Evolutionary conservation across 2,797 vertebrate genomes (phyloP).

Genomic region (Gymnopithys bicolor): DNA sequence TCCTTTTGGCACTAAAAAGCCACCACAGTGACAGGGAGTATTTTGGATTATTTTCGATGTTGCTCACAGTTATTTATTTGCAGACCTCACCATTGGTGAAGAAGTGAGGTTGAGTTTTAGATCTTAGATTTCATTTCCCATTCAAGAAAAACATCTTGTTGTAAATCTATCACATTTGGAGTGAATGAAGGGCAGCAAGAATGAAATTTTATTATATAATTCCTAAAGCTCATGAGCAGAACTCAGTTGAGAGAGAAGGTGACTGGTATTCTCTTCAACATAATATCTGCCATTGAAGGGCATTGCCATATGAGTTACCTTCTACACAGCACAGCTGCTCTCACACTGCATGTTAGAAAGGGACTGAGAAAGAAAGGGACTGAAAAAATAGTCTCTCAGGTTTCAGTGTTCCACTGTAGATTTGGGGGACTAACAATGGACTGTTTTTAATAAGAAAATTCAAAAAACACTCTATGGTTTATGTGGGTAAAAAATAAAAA

Average conservation of each 20-base stretch:
- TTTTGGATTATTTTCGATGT: background rate
- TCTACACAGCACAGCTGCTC: background rate
- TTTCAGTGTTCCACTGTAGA: background rate
- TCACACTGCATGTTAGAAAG: background rate
- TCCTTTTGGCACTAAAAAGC: background rate
- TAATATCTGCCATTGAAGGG: background rate
- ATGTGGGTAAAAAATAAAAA: conserved; percentile 52
- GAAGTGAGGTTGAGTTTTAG: background rate
- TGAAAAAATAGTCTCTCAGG: background rate
- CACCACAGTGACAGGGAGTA: background rate
- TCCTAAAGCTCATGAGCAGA: background rate
- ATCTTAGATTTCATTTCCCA: background rate
- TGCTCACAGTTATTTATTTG: background rate
- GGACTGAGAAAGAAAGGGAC: background rate
- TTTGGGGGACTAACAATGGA: background rate
- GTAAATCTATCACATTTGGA: background rate
- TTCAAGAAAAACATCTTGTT: background rate
- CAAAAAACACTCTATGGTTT: background rate
- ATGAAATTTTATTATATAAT: background rate
- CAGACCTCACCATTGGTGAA: background rate
- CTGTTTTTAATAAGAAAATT: background rate
- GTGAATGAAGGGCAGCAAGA: background rate
- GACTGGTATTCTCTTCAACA: background rate
- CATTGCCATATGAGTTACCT: background rate
- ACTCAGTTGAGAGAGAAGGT: background rate